Evolutionary conservation across 2,888 invertebrate species (phyloP), one percentile per base, ranked within the genome.

Genomic region (Chrysina gloriosa): DNA sequence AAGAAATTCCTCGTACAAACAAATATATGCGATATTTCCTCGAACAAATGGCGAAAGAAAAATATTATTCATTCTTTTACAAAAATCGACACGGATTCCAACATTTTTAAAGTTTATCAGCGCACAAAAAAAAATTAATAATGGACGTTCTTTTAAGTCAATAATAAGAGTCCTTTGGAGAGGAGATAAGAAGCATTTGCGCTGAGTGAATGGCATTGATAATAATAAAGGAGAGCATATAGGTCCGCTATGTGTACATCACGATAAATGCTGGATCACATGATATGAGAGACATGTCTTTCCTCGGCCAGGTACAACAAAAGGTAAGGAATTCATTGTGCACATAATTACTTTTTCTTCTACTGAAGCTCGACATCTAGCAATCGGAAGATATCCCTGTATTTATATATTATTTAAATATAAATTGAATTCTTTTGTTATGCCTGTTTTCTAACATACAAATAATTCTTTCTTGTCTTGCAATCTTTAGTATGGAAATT

Each of bases 331-430:
- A 34, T 34, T 54, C 54, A 34, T 54, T 54, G 31, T 54, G 6
- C 4, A 54, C 34, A 34, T 54, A 54, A 54, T 54, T 31, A 54
- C 54, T 19, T 54, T 54, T 54, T 54, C 27, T 54, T 19, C 54
- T 29, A n/a, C 7, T 31, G 54, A 29, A 34, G n/a, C 11, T 48
- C n/a, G 23, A 11, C 25, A n/a, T n/a, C n/a, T 21, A 47, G 23
- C 21, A 11, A 25, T 48, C 11, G 4, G 9, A n/a, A 48, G 25
- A 25, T 21, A 45, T 19, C 16, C 45, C 45, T 1, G 14, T 45
- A 45, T 9, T 45, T 16, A 5, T 42, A 42, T 42, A 42, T 14
- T 42, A n/a, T n/a, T n/a, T n/a, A n/a, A n/a, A n/a, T n/a, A n/a
- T n/a, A n/a, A n/a, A n/a, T n/a, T n/a, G n/a, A n/a, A n/a, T n/a